These are phyloP conservation scores for Neodon shergylaensis DNA, from an alignment of 2,113 vertebrate species.

Conservation along the genomic window DNA sequence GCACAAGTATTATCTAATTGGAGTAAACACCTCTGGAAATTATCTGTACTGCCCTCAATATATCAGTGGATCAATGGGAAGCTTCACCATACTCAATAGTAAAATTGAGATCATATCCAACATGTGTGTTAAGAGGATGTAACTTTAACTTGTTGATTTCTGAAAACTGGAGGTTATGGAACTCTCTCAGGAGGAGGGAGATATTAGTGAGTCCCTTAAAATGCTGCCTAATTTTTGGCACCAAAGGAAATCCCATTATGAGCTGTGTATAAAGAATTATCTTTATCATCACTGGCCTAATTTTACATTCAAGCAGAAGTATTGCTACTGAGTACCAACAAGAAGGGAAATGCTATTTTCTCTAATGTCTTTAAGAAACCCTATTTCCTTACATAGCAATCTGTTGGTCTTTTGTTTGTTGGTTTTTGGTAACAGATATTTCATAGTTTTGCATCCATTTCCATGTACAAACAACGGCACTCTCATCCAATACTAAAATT, in stretches of 20 bases:
- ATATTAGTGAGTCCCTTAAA: neutral
- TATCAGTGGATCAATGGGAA: neutral
- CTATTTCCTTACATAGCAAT: slow-evolving; percentile 4
- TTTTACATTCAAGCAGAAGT: neutral
- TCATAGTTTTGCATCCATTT: neutral
- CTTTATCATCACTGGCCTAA: neutral
- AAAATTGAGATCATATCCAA: neutral
- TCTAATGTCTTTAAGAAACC: neutral
- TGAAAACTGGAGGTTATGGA: neutral
- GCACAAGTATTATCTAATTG: neutral
- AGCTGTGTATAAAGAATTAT: neutral
- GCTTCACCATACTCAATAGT: neutral
- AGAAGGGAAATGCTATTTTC: neutral
- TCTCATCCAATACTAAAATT: neutral
- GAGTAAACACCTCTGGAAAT: neutral
- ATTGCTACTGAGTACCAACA: neutral
- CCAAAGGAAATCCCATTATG: neutral
- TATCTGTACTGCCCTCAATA: neutral
- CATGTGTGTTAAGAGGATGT: too few relatives aligned
- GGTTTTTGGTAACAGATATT: neutral
- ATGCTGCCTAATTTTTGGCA: neutral
- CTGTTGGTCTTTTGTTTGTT: neutral
- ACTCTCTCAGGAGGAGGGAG: neutral
- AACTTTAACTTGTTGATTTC: neutral
- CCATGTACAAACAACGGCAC: neutral